These are phyloP conservation scores for Quadroppia sp. DNA, from an alignment of 2,888 invertebrate genomes.

Conservation along the genomic window DNA sequence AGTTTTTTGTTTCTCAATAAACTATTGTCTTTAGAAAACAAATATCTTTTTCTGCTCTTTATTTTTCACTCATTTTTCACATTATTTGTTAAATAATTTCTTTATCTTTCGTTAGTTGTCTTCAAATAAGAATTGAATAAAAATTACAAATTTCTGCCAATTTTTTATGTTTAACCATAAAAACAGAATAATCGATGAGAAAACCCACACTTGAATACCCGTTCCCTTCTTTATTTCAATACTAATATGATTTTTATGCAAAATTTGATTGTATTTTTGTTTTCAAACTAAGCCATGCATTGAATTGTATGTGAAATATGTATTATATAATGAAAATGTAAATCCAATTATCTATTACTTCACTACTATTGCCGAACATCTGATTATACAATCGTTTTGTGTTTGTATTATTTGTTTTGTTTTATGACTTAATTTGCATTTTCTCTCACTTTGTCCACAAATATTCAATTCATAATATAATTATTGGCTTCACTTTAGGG, in stretches of 20 bases:
- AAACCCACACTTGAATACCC: background rate
- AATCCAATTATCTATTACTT: background rate
- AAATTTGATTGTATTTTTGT: background rate
- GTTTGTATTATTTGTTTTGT: background rate
- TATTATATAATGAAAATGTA: background rate
- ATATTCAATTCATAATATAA: background rate
- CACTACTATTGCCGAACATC: background rate
- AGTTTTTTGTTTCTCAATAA: background rate
- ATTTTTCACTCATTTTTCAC: background rate
- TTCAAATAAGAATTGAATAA: background rate
- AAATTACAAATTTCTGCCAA: too few species aligned
- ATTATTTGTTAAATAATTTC: background rate
- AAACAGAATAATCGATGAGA: background rate
- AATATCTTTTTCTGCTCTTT: background rate
- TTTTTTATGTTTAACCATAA: background rate
- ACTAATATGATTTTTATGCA: background rate
- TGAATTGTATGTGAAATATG: background rate
- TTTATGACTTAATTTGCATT: background rate
- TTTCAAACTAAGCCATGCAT: too few species aligned
- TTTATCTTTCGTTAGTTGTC: too few species aligned
- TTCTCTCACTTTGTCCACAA: too few species aligned
- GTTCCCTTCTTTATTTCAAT: background rate
- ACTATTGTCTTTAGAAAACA: background rate
- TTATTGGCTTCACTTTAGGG: background rate
- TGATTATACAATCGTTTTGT: background rate